Evolutionary conservation across 2,797 vertebrate genomes (phyloP).

Genomic region (Gorsachius magnificus): DNA sequence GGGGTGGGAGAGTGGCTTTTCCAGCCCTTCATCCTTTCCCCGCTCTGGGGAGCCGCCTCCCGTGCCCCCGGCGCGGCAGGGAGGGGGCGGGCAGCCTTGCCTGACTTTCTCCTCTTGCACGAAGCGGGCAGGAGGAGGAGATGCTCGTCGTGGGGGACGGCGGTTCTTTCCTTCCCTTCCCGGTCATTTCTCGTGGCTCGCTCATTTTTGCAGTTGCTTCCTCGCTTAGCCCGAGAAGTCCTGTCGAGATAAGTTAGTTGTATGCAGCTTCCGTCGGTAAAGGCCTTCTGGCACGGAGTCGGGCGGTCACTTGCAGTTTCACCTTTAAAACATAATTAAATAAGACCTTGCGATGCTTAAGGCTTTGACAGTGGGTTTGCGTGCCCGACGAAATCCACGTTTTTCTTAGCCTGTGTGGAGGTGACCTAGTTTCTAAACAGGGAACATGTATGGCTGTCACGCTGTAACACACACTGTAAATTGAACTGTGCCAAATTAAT

Average conservation of each 20-base stretch:
- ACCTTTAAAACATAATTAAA: neutral
- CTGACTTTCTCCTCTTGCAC: neutral
- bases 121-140: neutral
- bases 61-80: neutral
- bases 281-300: neutral
- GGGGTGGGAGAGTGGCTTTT: neutral
- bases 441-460: neutral
- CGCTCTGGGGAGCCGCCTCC: neutral
- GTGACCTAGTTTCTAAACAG: constrained; percentile 33
- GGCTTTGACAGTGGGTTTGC: neutral
- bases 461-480: neutral
- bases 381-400: neutral
- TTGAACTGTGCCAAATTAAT: neutral
- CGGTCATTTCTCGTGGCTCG: accelerated
- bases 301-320: neutral
- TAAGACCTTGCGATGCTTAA: neutral
- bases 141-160: neutral
- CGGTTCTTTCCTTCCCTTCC: neutral
- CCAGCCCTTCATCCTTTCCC: neutral
- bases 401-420: neutral
- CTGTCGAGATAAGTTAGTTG: neutral
- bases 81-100: neutral
- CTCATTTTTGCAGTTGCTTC: neutral
- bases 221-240: neutral
- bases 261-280: neutral